Conservation (phyloP, 2,888 invertebrate genomes). For the Platycheirus albimanus region DNA sequence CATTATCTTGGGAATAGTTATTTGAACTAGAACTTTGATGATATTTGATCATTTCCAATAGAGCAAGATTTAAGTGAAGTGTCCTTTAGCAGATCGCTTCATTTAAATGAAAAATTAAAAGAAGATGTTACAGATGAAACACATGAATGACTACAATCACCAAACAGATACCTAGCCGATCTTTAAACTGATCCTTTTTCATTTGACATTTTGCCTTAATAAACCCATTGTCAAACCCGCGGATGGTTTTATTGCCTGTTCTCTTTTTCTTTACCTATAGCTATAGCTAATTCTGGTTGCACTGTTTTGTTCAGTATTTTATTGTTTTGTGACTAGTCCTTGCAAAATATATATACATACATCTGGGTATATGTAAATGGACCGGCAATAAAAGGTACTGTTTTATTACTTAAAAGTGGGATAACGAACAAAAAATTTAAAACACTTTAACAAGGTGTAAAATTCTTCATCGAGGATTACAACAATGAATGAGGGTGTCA, state of each 20-base stretch:
- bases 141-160: too few species aligned
- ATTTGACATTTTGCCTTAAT: background rate
- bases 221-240: constrained; percentile 21
- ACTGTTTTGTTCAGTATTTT: background rate
- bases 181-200: background rate
- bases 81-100: too few species aligned
- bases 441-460: constrained; percentile 32
- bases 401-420: constrained; percentile 1
- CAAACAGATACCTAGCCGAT: too few species aligned
- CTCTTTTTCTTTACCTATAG: background rate
- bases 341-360: background rate
- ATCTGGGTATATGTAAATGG: background rate
- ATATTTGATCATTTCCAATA: too few species aligned
- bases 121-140: too few species aligned
- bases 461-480: constrained; percentile 28
- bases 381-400: background rate
- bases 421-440: background rate
- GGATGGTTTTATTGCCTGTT: background rate
- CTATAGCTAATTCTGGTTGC: constrained; percentile 3
- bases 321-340: constrained; percentile 28
- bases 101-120: too few species aligned
- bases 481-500: constrained; percentile 20
- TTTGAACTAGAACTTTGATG: too few species aligned
- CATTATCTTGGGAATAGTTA: too few species aligned
- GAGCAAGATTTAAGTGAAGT: too few species aligned